Conservation (phyloP, 2,113 vertebrate genomes). For the Poicephalus meyeri region DNA sequence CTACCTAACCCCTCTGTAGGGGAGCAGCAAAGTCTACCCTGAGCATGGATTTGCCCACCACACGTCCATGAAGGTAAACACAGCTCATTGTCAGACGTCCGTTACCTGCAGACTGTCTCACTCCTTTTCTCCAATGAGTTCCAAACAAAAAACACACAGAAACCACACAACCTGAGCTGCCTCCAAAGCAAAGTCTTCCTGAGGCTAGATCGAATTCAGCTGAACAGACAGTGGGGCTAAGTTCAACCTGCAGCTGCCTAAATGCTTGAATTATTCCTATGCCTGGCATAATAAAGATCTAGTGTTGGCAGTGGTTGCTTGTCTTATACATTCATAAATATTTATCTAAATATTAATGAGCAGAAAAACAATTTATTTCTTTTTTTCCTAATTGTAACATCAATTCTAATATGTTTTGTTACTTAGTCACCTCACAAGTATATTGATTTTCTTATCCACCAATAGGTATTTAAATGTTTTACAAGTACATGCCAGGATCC, state of each 20-base stretch:
- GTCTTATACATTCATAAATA: conserved; percentile 28
- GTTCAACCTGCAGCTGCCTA: conserved; percentile 24
- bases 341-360: conserved; percentile 38
- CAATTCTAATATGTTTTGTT: conserved; percentile 54
- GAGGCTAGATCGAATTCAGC: not conserved
- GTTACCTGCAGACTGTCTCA: not conserved
- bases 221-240: not conserved
- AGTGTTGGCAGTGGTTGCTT: conserved; percentile 6
- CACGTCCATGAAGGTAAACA: not conserved
- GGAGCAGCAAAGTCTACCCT: not conserved
- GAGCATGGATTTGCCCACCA: not conserved
- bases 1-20: not conserved
- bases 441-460: conserved; percentile 30
- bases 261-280: conserved; percentile 18
- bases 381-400: conserved; percentile 68
- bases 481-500: conserved; percentile 31
- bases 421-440: conserved; percentile 24
- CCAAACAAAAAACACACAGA: not conserved
- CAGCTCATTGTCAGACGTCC: not conserved
- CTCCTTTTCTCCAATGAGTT: not conserved
- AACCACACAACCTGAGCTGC: not conserved
- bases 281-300: conserved; percentile 54
- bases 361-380: conserved; percentile 56
- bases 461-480: not conserved
- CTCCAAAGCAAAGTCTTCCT: not conserved